Conservation (phyloP, 2,113 vertebrate genomes). For the Leucosticte australis region DNA sequence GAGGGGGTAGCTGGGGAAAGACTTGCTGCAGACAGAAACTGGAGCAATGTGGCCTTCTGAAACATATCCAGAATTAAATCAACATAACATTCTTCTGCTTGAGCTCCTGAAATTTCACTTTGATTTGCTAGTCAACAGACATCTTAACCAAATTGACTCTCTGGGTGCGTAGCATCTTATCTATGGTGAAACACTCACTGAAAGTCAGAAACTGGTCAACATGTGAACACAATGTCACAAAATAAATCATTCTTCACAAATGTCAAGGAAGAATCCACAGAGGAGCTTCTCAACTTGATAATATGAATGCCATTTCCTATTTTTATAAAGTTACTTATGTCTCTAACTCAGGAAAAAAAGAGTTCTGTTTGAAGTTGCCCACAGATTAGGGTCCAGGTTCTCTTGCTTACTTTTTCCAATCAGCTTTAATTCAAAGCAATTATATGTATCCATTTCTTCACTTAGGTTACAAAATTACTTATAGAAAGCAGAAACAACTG, state of each 20-base stretch:
- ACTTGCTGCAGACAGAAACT: not conserved
- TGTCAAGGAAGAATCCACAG: not conserved
- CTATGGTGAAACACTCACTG: not conserved
- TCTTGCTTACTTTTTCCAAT: not conserved
- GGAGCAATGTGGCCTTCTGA: not conserved
- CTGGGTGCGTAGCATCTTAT: accelerated
- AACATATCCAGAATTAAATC: not conserved
- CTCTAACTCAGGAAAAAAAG: not conserved
- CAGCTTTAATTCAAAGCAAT: not conserved
- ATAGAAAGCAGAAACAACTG: not conserved
- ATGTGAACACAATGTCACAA: not conserved
- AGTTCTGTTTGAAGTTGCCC: not conserved
- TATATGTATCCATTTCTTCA: not conserved
- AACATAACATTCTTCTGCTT: accelerated
- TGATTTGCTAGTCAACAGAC: not conserved
- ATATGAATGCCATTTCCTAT: not conserved
- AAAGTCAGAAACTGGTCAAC: not conserved
- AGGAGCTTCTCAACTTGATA: not conserved
- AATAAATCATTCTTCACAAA: not conserved
- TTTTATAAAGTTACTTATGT: not conserved
- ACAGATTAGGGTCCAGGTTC: not conserved
- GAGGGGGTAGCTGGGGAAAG: too few species aligned
- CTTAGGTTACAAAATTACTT: not conserved
- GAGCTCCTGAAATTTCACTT: not conserved
- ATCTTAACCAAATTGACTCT: not conserved